Evolutionary conservation across 2,797 vertebrate genomes (phyloP).

Genomic region (Gephyroberyx darwinii): DNA sequence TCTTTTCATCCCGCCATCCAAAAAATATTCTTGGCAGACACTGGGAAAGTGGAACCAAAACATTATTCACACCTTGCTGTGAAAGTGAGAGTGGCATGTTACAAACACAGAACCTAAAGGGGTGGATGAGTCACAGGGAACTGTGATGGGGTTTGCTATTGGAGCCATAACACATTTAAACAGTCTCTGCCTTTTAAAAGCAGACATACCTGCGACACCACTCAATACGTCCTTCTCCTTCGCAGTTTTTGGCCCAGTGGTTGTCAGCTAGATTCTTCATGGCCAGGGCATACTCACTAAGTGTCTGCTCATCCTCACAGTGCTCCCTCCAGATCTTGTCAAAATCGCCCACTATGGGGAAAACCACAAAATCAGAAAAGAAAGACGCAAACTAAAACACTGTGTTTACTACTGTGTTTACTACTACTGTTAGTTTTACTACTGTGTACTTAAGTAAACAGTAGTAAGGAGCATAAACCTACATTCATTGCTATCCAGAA

Average conservation of each 20-base stretch:
- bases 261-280: constrained; percentile 99
- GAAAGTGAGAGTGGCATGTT: not conserved
- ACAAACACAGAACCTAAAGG: not conserved
- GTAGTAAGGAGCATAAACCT: not conserved
- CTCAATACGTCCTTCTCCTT: constrained; percentile 97
- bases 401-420: too few relatives aligned
- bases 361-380: not conserved
- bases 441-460: not conserved
- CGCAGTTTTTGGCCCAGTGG: constrained; percentile 95
- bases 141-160: not conserved
- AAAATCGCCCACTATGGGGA: constrained; percentile 92
- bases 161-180: not conserved
- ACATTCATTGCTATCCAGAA: too few relatives aligned
- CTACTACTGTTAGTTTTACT: too few relatives aligned
- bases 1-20: constrained; percentile 94
- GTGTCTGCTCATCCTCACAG: constrained; percentile 95
- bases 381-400: not conserved
- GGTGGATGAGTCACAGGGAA: not conserved
- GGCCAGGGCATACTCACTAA: constrained; percentile 96
- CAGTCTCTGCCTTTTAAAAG: not conserved
- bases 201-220: constrained; percentile 94
- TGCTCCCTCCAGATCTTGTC: constrained; percentile 99
- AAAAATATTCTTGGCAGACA: constrained; percentile 96
- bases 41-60: constrained; percentile 72
- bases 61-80: not conserved